A percentile compares a stretch with the other conserved stretches of the same genome.
These are phyloP conservation scores for Oxytorus armatus DNA, from an alignment of 2,888 invertebrate genomes.

Conservation along the genomic window DNA sequence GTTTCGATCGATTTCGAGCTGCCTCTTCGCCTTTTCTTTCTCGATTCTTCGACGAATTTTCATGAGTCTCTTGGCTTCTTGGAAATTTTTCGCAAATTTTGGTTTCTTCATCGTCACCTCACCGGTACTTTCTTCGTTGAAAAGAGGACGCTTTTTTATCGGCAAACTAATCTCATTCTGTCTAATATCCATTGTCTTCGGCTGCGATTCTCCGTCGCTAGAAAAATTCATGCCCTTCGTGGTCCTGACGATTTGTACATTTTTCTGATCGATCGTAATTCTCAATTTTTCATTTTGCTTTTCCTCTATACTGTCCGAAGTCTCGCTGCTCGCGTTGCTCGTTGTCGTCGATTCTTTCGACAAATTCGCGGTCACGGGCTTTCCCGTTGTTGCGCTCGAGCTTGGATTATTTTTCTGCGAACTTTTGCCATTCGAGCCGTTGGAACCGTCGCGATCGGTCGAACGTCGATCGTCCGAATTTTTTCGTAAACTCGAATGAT, in stretches of 20 bases:
- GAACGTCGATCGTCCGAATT: conserved; percentile 89
- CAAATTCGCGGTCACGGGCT: conserved; percentile 83
- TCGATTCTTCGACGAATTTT: conserved; percentile 89
- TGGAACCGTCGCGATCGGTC: conserved; percentile 92
- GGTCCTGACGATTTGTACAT: neutral
- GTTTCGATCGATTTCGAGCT: conserved; percentile 81
- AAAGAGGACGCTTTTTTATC: conserved; percentile 79
- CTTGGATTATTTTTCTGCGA: conserved; percentile 84
- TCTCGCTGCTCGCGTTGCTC: conserved; percentile 84
- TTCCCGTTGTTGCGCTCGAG: conserved; percentile 84
- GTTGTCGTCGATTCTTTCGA: conserved; percentile 86
- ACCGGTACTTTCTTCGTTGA: neutral
- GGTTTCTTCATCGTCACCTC: conserved; percentile 87
- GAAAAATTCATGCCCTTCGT: conserved; percentile 5
- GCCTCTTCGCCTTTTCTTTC: conserved; percentile 87
- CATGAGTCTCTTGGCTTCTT: conserved; percentile 88
- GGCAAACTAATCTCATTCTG: conserved; percentile 75
- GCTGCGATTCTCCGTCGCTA: conserved; percentile 25
- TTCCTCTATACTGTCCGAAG: conserved; percentile 79
- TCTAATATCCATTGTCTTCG: conserved; percentile 69
- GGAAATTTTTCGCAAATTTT: conserved; percentile 89
- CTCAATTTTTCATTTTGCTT: conserved; percentile 66
- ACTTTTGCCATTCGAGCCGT: conserved; percentile 86
- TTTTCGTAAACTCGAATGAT: conserved; percentile 90
- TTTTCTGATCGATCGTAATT: conserved; percentile 14